Evolutionary conservation across 2,888 invertebrate species (phyloP), one percentile per base, ranked within the genome.

Genomic region (Molorchus minor): DNA sequence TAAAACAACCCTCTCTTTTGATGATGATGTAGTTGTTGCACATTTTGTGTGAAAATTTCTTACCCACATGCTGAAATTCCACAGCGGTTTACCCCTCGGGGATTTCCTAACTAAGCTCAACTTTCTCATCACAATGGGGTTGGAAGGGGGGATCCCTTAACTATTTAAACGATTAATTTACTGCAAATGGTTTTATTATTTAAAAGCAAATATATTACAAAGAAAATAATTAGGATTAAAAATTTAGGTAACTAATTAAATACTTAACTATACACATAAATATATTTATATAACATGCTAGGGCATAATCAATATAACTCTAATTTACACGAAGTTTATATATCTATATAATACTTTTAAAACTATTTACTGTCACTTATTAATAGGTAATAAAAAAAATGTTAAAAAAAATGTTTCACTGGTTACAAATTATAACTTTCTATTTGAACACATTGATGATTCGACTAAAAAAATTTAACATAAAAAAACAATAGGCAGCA

Each of bases 161-260:
- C n/a, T n/a, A n/a, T n/a, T n/a, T n/a, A n/a, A n/a, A 8, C 1
- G 19, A 38, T 36, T n/a, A n/a, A n/a, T 25, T 49, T 54, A 33
- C 40, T 58, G 61, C 58, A 58, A 64, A 61, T 56, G 36, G 19
- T 17, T 55, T 60, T 58, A 58, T 62, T 61, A 57, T 43, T 67
- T 58, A 62, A 69, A 70, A 69, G 67, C 65, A 60, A 65, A 57
- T 72, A 71, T 72, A 68, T 70, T 71, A 70, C 71, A 71, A 66
- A 65, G 55, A 59, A 51, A 58, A 35, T 60, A 60, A 64, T 59
- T 62, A 60, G 36, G 62, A 70, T 61, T 56, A 69, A 60, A 68
- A 44, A 47, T 68, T 71, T 67, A 68, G 72, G 71, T 71, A 72
- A 72, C 72, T 69, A 69, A 65, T 71, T 71, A 71, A 72, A 71